Evolutionary conservation across 2,888 invertebrate species (phyloP).

Genomic region (Miltochrista miniata): DNA sequence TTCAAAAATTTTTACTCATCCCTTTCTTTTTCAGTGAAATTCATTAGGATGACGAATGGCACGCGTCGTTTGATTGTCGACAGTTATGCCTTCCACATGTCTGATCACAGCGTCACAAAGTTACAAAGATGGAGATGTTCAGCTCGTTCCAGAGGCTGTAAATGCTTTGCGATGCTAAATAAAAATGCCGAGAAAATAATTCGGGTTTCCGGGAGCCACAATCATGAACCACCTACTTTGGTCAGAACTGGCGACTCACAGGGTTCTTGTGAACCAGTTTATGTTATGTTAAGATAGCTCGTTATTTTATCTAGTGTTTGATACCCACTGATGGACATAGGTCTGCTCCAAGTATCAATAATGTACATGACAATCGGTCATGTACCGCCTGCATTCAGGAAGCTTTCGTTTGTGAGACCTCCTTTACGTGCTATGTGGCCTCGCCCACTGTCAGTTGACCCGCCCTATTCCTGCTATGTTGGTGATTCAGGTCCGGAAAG

Average conservation of each 20-base stretch:
- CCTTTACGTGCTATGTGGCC: too few species aligned
- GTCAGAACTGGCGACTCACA: neutral
- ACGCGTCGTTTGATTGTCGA: conserved; percentile 14
- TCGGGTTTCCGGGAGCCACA: conserved; percentile 7
- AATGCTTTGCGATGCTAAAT: conserved; percentile 10
- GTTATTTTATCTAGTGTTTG: too few species aligned
- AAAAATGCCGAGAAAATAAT: neutral
- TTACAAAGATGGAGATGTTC: conserved; percentile 12
- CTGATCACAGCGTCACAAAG: conserved; percentile 8
- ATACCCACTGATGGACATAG: too few species aligned
- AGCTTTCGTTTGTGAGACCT: too few species aligned
- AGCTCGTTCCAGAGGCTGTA: conserved; percentile 17
- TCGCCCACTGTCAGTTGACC: too few species aligned
- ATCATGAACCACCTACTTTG: conserved; percentile 9
- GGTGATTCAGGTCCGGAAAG: too few species aligned
- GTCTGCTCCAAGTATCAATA: too few species aligned
- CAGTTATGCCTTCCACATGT: conserved; percentile 20
- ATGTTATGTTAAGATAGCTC: neutral
- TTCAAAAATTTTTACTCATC: too few species aligned
- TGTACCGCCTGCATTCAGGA: too few species aligned
- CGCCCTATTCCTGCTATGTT: too few species aligned
- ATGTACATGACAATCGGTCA: too few species aligned
- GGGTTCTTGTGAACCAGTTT: neutral
- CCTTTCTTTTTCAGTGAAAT: conserved; percentile 11
- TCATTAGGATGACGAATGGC: conserved; percentile 17